Evolutionary conservation across 2,797 vertebrate genomes (phyloP).

Genomic region (Leuciscus waleckii): DNA sequence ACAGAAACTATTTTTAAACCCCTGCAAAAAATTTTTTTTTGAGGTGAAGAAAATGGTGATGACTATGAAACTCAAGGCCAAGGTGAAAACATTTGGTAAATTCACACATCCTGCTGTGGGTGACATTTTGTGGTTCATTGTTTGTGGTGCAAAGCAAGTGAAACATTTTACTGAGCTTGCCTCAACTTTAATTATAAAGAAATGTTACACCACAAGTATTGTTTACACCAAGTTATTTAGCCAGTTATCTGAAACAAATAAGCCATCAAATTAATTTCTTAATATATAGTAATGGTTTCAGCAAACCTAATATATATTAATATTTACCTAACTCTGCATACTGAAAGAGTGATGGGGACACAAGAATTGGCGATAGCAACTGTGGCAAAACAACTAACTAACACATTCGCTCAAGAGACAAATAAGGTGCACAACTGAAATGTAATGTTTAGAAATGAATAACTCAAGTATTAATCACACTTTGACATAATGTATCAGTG

Average conservation of each 20-base stretch:
- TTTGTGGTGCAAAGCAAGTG: background rate
- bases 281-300: background rate
- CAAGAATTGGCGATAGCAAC: too few species aligned
- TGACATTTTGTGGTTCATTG: background rate
- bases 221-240: background rate
- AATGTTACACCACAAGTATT: background rate
- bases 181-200: background rate
- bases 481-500: too few species aligned
- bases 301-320: background rate
- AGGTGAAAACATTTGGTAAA: background rate
- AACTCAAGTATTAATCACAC: too few species aligned
- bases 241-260: background rate
- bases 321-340: too few species aligned
- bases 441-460: too few species aligned
- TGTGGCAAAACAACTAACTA: too few species aligned
- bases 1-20: background rate
- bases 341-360: too few species aligned
- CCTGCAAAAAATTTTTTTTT: background rate
- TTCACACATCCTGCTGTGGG: background rate
- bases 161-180: background rate
- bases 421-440: too few species aligned
- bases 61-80: too few species aligned
- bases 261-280: background rate
- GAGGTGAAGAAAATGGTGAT: background rate
- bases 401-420: too few species aligned